A percentile compares a stretch with the other conserved stretches of the same genome.
These are phyloP conservation scores for Oriolus oriolus DNA, from an alignment of 2,113 vertebrate genomes.

Conservation along the genomic window DNA sequence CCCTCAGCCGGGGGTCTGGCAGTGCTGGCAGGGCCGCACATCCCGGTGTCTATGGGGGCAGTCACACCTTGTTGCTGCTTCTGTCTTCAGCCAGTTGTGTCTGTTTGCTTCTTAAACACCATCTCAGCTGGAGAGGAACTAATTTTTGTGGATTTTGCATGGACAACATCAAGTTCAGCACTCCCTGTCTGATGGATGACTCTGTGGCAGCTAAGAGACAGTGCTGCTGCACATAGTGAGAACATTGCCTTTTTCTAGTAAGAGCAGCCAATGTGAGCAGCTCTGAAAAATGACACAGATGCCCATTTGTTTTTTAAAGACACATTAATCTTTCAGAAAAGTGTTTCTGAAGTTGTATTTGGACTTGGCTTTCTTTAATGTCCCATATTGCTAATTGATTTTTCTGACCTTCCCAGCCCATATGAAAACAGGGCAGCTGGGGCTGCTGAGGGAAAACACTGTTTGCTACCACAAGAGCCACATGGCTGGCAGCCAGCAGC, in stretches of 20 bases:
- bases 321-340: constrained; percentile 3
- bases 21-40: not conserved
- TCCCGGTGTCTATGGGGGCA: accelerated
- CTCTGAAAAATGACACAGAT: not conserved
- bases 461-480: not conserved
- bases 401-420: constrained; percentile 39
- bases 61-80: not conserved
- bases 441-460: not conserved
- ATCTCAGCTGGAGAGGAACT: not conserved
- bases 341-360: constrained; percentile 24
- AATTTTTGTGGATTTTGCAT: not conserved
- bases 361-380: not conserved
- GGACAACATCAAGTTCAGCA: not conserved
- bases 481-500: constrained; percentile 27
- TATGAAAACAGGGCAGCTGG: not conserved
- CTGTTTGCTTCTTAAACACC: not conserved
- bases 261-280: not conserved
- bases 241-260: not conserved
- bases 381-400: constrained; percentile 40
- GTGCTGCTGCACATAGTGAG: not conserved
- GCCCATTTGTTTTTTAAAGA: not conserved
- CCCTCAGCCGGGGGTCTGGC: not conserved
- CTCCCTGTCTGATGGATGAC: accelerated
- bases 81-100: not conserved
- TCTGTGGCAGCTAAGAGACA: not conserved